These are phyloP conservation scores for Calliopum simillimum DNA, from an alignment of 2,888 invertebrate genomes.

Conservation along the genomic window DNA sequence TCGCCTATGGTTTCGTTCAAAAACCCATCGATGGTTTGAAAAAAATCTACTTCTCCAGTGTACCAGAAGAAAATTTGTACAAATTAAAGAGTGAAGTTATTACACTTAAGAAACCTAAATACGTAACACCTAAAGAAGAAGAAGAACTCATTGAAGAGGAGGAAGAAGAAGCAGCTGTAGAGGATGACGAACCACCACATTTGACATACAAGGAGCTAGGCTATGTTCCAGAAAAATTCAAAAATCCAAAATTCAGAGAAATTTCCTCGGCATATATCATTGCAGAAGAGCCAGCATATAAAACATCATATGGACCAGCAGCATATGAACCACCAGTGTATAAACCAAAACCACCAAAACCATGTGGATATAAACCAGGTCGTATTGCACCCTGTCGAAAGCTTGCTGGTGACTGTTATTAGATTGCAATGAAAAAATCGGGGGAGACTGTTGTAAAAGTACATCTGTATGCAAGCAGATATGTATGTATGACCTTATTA, in stretches of 20 bases:
- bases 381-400: constrained; percentile 52
- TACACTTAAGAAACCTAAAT: constrained; percentile 65
- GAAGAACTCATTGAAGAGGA: constrained; percentile 11
- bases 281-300: not conserved
- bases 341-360: constrained; percentile 48
- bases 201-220: constrained; percentile 68
- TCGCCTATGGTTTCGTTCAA: constrained; percentile 70
- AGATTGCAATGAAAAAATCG: too few species aligned
- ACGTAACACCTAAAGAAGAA: not conserved
- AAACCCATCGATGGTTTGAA: constrained; percentile 66
- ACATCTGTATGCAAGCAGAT: too few species aligned
- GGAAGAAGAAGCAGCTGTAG: constrained; percentile 40
- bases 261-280: constrained; percentile 27
- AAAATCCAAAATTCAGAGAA: constrained; percentile 56
- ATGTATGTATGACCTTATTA: too few species aligned
- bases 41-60: constrained; percentile 56
- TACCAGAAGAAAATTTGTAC: constrained; percentile 70
- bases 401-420: not conserved
- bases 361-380: constrained; percentile 60
- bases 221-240: constrained; percentile 65
- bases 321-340: constrained; percentile 15
- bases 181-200: constrained; percentile 51
- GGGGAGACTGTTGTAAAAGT: too few species aligned
- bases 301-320: not conserved
- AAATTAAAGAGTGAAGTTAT: constrained; percentile 70